These are phyloP conservation scores for Gymnarchus niloticus DNA, from an alignment of 2,113 vertebrate genomes.

Conservation along the genomic window DNA sequence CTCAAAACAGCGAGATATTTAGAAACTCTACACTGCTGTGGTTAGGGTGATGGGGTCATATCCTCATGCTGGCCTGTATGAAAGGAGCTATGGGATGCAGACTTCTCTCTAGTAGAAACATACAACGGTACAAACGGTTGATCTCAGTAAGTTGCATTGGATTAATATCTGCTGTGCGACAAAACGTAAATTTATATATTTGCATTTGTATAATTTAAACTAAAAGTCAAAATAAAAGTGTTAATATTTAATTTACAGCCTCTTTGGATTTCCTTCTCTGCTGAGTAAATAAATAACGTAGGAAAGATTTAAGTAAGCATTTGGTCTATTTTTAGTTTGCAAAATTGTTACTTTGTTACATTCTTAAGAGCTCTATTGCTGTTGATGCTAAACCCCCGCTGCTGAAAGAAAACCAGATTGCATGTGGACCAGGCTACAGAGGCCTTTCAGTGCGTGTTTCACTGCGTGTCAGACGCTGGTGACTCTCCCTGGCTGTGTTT, in stretches of 20 bases:
- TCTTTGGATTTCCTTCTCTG: background rate
- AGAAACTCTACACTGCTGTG: background rate
- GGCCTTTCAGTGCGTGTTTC: background rate
- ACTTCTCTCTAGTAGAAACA: background rate
- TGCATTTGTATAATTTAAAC: background rate
- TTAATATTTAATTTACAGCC: background rate
- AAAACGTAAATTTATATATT: background rate
- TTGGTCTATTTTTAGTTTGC: background rate
- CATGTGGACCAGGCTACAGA: background rate
- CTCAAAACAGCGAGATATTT: background rate
- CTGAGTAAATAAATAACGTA: background rate
- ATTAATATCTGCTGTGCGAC: background rate
- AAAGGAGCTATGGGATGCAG: background rate
- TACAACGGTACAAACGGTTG: background rate
- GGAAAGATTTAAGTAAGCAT: background rate
- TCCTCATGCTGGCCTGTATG: background rate
- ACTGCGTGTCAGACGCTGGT: background rate
- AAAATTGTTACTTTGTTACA: background rate
- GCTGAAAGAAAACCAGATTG: background rate
- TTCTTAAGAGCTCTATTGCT: background rate
- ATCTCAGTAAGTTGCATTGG: background rate
- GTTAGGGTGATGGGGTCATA: background rate
- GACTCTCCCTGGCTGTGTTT: background rate
- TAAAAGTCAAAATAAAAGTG: no score
- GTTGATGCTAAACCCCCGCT: background rate